Percentiles rank a stretch among this genome's conserved stretches.
phyloP scores from a whole-genome alignment of 2,113 vertebrate genomes.

The Cariama cristata region DNA sequence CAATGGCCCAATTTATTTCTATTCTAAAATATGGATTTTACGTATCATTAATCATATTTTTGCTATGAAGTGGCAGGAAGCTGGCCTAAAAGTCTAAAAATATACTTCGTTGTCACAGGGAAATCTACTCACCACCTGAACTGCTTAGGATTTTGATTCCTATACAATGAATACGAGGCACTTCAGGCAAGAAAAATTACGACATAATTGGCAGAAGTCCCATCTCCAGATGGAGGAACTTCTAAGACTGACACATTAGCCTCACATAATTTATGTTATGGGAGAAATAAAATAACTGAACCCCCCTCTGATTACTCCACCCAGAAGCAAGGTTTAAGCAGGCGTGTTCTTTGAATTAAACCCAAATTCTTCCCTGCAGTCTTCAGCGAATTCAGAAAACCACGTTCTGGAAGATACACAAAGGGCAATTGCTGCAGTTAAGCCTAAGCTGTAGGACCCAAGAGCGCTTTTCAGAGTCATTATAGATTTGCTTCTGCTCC shows the following conservation, averaged over 20 bases:
- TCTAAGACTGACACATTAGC: conserved; percentile 45
- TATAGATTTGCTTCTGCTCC: background rate
- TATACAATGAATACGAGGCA: conserved; percentile 7
- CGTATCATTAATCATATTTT: conserved; percentile 30
- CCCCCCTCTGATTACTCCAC: conserved; percentile 20
- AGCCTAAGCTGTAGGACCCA: background rate
- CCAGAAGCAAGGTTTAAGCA: conserved; percentile 45
- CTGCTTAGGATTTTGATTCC: conserved; percentile 45
- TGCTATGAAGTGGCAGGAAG: conserved; percentile 36
- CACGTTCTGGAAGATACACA: background rate
- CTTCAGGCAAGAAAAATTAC: conserved; percentile 61
- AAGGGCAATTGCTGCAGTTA: background rate
- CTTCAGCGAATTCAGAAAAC: background rate
- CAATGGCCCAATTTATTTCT: conserved; percentile 22
- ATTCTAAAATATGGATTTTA: conserved; percentile 35
- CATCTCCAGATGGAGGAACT: conserved; percentile 65
- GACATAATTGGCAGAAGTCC: conserved; percentile 65
- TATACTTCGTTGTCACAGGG: background rate
- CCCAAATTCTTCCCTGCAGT: conserved; percentile 10
- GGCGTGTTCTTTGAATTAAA: conserved; percentile 25
- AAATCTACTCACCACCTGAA: conserved; percentile 53
- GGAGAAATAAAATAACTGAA: conserved; percentile 46
- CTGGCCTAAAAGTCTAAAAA: conserved; percentile 49
- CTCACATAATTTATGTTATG: conserved; percentile 51
- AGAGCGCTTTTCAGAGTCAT: background rate